Evolutionary conservation across 2,113 vertebrate species (phyloP).

Genomic region (Mormyrus iriodes): DNA sequence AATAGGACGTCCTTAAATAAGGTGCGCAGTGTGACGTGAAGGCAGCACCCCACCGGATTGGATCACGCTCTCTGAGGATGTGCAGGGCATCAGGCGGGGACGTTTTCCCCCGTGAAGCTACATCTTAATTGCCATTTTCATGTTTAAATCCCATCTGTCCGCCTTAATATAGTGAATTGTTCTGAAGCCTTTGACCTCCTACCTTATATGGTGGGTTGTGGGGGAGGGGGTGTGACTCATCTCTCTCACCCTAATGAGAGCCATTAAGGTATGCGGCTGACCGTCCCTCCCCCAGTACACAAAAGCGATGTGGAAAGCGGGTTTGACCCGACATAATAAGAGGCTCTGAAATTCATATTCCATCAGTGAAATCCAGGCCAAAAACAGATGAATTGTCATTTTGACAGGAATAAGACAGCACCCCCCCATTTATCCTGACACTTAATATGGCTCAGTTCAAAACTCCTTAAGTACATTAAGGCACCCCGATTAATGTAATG

Average conservation of each 20-base stretch:
- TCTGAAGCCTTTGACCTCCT: constrained; percentile 33
- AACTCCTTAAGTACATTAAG: background rate
- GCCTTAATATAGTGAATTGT: constrained; percentile 28
- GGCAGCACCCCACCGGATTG: background rate
- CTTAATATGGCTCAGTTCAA: background rate
- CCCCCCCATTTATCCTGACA: background rate
- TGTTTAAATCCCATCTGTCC: constrained; percentile 17
- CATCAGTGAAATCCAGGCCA: background rate
- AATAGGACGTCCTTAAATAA: background rate
- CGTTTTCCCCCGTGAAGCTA: background rate
- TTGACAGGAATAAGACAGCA: background rate
- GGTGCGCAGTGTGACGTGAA: background rate
- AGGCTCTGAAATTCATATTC: background rate
- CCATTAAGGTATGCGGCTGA: constrained; percentile 1
- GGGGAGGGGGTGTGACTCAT: constrained; percentile 13
- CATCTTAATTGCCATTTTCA: constrained; percentile 35
- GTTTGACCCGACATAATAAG: background rate
- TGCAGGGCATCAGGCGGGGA: background rate
- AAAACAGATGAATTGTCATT: background rate
- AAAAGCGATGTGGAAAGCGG: background rate
- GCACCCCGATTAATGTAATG: background rate
- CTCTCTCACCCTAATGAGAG: constrained; percentile 30
- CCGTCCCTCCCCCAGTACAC: background rate
- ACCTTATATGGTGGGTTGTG: constrained; percentile 1
- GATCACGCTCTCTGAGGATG: background rate